These are phyloP conservation scores for Chrysemys picta DNA, from an alignment of 2,113 vertebrate species.

Conservation along the genomic window DNA sequence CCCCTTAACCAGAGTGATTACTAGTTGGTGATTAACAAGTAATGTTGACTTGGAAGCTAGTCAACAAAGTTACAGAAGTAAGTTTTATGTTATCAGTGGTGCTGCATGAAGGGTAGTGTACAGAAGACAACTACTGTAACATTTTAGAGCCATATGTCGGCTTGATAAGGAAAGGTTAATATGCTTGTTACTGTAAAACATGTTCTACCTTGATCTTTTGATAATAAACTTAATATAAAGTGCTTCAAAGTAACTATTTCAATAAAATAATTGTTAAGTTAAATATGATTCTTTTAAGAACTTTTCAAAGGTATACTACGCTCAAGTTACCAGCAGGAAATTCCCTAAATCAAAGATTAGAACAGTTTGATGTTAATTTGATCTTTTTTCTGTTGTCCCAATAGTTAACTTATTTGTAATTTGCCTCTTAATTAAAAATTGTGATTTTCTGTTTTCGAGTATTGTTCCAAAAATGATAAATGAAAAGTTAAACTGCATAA, in stretches of 20 bases:
- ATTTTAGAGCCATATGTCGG: not conserved
- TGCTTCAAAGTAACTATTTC: not conserved
- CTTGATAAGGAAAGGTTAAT: not conserved
- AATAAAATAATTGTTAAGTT: not conserved
- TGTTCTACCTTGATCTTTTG: not conserved
- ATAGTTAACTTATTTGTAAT: conserved; percentile 24
- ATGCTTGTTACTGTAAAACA: not conserved
- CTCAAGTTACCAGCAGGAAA: not conserved
- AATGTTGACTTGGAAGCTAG: not conserved
- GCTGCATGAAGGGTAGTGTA: not conserved
- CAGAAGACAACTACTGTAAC: not conserved
- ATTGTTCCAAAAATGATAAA: conserved; percentile 11
- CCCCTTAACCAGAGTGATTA: not conserved
- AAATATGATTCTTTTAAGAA: not conserved
- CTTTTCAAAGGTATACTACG: not conserved
- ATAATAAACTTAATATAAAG: not conserved
- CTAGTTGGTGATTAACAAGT: not conserved
- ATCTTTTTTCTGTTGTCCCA: not conserved
- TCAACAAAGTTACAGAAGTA: not conserved
- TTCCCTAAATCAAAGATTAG: not conserved
- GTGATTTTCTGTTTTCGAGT: conserved; percentile 34
- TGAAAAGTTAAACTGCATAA: conserved; percentile 3
- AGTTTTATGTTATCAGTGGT: not conserved
- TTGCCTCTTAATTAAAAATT: conserved; percentile 35
- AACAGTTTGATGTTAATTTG: not conserved